phyloP scores from a whole-genome alignment of 2,888 invertebrate species.

The Standfussiana lucernea region DNA sequence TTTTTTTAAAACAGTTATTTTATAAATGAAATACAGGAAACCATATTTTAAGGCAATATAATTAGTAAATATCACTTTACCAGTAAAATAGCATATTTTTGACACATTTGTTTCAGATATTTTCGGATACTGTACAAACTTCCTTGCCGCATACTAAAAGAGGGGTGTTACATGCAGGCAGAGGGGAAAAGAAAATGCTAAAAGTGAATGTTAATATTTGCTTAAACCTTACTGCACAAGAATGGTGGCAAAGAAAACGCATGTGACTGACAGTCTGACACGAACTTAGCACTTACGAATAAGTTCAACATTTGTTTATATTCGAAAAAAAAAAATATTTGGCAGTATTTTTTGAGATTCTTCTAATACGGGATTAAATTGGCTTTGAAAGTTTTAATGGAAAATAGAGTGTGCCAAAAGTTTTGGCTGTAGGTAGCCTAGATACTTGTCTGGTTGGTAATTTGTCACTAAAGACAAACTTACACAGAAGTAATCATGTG shows the following conservation, averaged over 20 bases:
- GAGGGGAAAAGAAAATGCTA: constrained; percentile 69
- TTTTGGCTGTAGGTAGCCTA: background rate
- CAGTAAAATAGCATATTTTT: background rate
- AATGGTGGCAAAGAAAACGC: constrained; percentile 63
- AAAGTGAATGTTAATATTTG: constrained; percentile 82
- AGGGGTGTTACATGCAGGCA: constrained; percentile 55
- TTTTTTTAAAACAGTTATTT: background rate
- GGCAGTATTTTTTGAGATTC: background rate
- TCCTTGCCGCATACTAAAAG: constrained; percentile 4
- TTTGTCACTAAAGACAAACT: background rate
- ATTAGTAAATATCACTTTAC: background rate
- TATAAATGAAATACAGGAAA: background rate
- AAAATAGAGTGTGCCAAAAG: constrained; percentile 16
- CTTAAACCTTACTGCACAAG: constrained; percentile 71
- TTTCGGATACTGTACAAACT: constrained; percentile 28
- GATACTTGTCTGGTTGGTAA: background rate
- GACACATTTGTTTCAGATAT: background rate
- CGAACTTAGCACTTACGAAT: constrained; percentile 61
- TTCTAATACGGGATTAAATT: background rate
- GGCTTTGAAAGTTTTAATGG: constrained; percentile 23
- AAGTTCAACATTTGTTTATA: constrained; percentile 19
- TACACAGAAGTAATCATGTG: background rate
- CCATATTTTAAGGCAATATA: background rate
- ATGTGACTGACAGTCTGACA: constrained; percentile 67
- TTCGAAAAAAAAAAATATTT: background rate